Base-by-base conservation (phyloP, 2,797 vertebrate species). In the Balearica regulorum region DNA sequence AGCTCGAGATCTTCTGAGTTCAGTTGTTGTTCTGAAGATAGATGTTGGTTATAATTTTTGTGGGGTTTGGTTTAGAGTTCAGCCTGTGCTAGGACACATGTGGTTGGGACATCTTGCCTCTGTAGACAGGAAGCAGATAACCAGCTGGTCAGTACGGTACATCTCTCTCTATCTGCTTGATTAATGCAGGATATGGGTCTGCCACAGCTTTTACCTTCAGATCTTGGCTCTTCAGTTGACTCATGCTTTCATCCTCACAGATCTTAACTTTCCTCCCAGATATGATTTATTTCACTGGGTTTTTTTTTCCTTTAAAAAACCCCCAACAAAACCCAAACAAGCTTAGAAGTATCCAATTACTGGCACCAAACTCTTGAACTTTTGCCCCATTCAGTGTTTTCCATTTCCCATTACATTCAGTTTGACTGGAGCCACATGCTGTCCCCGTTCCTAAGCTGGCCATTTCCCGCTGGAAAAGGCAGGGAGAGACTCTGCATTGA, bases 361-460 rank as follows among this genome's bases (percentile, higher is more conserved):
- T 92, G 88, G 93, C 93, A 94, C 53, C 37, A 69, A 90, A 73
- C 64, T 89, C 31, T 54, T 89, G 92, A 96, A 94, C 92, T 93
- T 93, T 85, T 86, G 80, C 61, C 81, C 72, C 69, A 68, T 87
- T 90, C 75, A 77, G 70, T n/a, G 26, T 86, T 95, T 96, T 95
- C 85, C 81, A 85, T 69, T 96, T 89, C 71, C 89, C 71, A 75
- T 83, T 77, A 25, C 0, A 1, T 77, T 93, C 61, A 21, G 20
- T 94, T 88, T 94, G 66, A 90, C 91, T 87, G 91, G 64, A 96
- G 85, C 54, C 89, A 95, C 84, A 86, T 71, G 79, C 79, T 83
- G 89, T 78, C 72, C 79, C 77, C 1, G 0, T 61, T 95, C 65
- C 62, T 80, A 83, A 78, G 28, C 76, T 68, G 68, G 16, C 33